Conservation (phyloP, 37 sponge, comb jelly and placozoan species). For the Aplysina aerophoba region DNA sequence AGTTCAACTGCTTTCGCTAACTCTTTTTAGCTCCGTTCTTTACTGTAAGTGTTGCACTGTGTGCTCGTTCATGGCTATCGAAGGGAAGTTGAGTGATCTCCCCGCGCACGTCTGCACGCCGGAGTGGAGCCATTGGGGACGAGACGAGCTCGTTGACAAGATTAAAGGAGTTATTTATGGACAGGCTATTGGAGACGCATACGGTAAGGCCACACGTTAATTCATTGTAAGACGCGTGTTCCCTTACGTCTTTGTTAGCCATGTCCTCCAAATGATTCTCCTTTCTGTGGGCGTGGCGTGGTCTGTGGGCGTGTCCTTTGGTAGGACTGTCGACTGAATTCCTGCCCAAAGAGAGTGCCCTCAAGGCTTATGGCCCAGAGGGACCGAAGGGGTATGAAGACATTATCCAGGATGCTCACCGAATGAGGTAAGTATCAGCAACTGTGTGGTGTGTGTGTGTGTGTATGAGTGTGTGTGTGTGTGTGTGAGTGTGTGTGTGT, state of each 20-base stretch:
- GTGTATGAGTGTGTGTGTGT: neutral
- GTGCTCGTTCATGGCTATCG: neutral
- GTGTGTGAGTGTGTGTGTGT: neutral
- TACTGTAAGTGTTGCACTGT: no score
- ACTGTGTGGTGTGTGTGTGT: neutral
- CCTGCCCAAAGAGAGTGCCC: slow-evolving; percentile 61
- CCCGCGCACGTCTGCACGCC: slow-evolving; percentile 34
- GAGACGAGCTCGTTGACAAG: slow-evolving; percentile 76
- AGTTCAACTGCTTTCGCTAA: no score
- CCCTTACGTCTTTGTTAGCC: no score
- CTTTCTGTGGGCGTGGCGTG: no score
- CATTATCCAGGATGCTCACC: slow-evolving; percentile 82
- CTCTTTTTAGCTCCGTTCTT: no score
- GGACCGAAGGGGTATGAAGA: slow-evolving; percentile 69
- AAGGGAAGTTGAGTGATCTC: neutral
- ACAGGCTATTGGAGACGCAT: slow-evolving; percentile 92
- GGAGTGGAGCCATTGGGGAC: slow-evolving; percentile 67
- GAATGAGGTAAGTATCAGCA: slow-evolving; percentile 59
- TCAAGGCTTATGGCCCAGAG: slow-evolving; percentile 49
- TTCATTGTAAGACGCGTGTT: neutral
- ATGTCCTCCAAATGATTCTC: no score
- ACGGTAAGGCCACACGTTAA: slow-evolving; percentile 50
- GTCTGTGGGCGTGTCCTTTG: no score
- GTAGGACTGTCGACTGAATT: slow-evolving; percentile 93
- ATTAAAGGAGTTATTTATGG: slow-evolving; percentile 90